A percentile compares a stretch with the other conserved stretches of the same genome.
Evolutionary conservation across 2,797 vertebrate genomes (phyloP).

Genomic region (Schizopygopsis pylzovi): DNA sequence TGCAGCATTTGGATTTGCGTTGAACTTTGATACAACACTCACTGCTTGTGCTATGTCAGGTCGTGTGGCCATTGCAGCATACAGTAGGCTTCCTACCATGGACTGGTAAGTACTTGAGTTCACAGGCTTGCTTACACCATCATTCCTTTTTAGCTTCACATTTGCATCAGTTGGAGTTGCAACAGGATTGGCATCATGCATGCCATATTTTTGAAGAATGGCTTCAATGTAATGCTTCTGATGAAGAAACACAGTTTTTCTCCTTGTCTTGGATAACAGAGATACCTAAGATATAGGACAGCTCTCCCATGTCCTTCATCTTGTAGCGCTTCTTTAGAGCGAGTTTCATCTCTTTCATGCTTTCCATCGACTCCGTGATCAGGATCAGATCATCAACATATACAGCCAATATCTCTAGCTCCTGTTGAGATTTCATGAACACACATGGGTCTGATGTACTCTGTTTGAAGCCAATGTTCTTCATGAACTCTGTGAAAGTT

Average conservation of each 20-base stretch:
- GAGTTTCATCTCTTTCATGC: no score
- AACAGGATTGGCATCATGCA: conserved; percentile 55
- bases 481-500: no score
- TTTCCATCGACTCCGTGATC: no score
- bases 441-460: no score
- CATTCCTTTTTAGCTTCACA: conserved; percentile 40
- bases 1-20: conserved; percentile 47
- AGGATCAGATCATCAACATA: no score
- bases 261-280: no score
- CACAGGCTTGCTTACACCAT: conserved; percentile 56
- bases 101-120: conserved; percentile 52
- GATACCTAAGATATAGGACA: no score
- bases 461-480: no score
- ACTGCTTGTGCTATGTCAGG: conserved; percentile 51
- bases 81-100: conserved; percentile 37
- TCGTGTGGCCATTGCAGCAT: background rate
- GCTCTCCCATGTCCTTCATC: no score
- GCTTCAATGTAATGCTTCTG: conserved; percentile 53
- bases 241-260: background rate
- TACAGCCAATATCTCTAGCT: no score
- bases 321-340: no score
- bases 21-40: conserved; percentile 47
- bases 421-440: no score
- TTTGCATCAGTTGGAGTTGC: conserved; percentile 57
- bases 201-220: conserved; percentile 58